These are phyloP conservation scores for Bimastos eiseni DNA, from an alignment of 2,888 invertebrate genomes.

Conservation along the genomic window DNA sequence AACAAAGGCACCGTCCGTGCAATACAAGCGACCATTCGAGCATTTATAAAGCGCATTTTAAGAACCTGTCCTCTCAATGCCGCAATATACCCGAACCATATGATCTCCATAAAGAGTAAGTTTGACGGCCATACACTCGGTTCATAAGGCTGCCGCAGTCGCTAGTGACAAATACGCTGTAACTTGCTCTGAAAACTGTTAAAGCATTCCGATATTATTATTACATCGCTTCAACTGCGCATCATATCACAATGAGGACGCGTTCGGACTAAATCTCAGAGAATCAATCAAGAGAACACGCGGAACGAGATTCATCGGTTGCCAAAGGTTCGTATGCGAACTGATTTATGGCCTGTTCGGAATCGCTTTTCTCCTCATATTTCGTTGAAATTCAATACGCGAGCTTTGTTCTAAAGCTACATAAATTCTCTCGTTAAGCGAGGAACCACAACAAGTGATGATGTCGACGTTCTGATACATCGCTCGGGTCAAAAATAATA, in stretches of 20 bases:
- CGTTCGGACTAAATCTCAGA: not conserved
- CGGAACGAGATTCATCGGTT: no score
- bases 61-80: not conserved
- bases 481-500: not conserved
- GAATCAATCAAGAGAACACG: not conserved
- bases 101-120: not conserved
- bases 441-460: not conserved
- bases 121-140: not conserved
- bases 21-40: not conserved
- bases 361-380: not conserved
- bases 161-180: not conserved
- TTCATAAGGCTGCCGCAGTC: not conserved
- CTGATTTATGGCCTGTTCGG: not conserved
- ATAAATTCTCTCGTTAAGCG: not conserved
- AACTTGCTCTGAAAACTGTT: not conserved
- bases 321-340: not conserved
- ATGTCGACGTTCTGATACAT: not conserved
- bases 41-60: not conserved
- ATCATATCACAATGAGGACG: not conserved
- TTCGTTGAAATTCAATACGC: not conserved
- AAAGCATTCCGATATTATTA: not conserved
- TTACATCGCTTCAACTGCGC: not conserved
- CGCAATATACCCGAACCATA: not conserved
- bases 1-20: not conserved
- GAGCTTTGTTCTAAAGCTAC: not conserved